These are phyloP conservation scores for Proteles cristata DNA, from an alignment of 2,113 vertebrate genomes.

Conservation along the genomic window DNA sequence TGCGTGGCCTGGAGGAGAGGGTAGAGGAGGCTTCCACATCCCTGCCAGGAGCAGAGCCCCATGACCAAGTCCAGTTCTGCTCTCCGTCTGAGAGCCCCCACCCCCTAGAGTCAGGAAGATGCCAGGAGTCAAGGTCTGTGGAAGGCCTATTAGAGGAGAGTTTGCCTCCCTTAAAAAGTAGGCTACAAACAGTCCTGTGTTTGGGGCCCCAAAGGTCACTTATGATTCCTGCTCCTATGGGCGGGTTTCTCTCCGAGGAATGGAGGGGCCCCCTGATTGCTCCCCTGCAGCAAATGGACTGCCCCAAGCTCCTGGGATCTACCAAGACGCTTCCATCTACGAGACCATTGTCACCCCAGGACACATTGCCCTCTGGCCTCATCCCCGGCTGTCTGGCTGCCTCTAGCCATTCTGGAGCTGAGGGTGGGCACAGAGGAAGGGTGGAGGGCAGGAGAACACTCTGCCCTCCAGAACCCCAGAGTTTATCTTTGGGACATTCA, in stretches of 20 bases:
- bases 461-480: background rate
- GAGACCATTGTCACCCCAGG: background rate
- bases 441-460: background rate
- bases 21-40: background rate
- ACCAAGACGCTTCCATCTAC: background rate
- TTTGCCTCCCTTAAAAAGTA: background rate
- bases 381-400: background rate
- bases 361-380: background rate
- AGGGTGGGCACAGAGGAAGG: background rate
- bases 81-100: background rate
- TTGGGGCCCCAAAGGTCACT: background rate
- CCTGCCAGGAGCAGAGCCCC: background rate
- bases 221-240: background rate
- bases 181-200: background rate
- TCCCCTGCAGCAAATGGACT: background rate
- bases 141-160: background rate
- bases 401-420: background rate
- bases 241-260: background rate
- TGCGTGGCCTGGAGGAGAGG: background rate
- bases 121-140: background rate
- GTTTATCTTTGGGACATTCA: background rate
- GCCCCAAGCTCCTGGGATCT: background rate
- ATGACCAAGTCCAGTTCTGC: background rate
- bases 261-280: fast-evolving
- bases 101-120: background rate